These are phyloP conservation scores for Calliphora vicina DNA, from an alignment of 1,140 invertebrate species.

Conservation along the genomic window DNA sequence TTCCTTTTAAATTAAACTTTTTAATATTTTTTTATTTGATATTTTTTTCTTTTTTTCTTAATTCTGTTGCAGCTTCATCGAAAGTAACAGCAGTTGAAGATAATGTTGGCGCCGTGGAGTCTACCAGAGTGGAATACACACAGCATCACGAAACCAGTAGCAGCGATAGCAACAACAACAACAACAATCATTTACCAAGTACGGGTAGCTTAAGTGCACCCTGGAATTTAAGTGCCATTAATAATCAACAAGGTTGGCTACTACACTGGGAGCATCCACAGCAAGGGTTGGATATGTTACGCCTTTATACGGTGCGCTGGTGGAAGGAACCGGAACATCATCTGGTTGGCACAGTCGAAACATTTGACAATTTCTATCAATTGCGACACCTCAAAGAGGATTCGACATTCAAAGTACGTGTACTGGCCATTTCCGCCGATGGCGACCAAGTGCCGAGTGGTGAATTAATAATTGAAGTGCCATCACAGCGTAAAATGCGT, in stretches of 20 bases:
- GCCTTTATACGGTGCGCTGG: slow-evolving; percentile 72
- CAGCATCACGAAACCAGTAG: not conserved
- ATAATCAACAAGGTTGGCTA: slow-evolving; percentile 69
- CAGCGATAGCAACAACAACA: slow-evolving; percentile 24
- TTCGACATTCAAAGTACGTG: slow-evolving; percentile 72
- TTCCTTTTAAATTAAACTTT: not conserved
- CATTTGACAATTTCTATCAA: slow-evolving; percentile 70
- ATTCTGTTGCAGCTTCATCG: slow-evolving; percentile 13
- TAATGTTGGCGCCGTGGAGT: not conserved
- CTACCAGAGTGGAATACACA: not conserved
- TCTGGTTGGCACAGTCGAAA: slow-evolving; percentile 70
- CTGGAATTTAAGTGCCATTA: slow-evolving; percentile 70
- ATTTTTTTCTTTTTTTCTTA: not conserved
- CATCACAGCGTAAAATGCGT: slow-evolving; percentile 69
- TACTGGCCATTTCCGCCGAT: slow-evolving; percentile 68
- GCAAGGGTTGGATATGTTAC: slow-evolving; percentile 67
- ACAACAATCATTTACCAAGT: slow-evolving; percentile 44
- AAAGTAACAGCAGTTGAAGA: slow-evolving; percentile 8
- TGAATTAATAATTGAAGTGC: slow-evolving; percentile 68
- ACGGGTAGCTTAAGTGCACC: slow-evolving; percentile 65
- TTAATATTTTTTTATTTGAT: not conserved
- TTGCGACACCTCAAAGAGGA: slow-evolving; percentile 73
- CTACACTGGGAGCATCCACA: slow-evolving; percentile 77
- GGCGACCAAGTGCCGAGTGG: slow-evolving; percentile 68
- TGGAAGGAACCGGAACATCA: slow-evolving; percentile 67